Base-by-base conservation (phyloP, 2,888 invertebrate genomes). In the Drosophila tripunctata region DNA sequence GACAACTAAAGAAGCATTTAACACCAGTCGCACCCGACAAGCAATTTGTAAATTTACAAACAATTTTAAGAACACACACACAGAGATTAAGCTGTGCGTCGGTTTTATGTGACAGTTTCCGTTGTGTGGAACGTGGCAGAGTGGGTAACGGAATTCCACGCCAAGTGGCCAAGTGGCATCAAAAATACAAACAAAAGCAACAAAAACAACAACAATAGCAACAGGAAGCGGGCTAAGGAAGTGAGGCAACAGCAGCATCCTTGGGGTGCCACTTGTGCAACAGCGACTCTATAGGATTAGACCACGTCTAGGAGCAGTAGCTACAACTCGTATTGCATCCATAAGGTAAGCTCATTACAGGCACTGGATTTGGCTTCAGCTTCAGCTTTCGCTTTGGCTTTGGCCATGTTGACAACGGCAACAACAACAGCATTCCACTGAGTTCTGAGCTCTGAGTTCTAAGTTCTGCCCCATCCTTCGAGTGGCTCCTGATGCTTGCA, bases 291-390 rank as follows among this genome's bases (percentile, higher is more conserved):
- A 67, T 68, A 67, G 70, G 78, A 83, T 70, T 77, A 62, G 57
- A 55, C 45, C 51, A 30, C 61, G 41, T 58, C 61, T 51, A 51
- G 44, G 47, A 65, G 33, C 61, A 67, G 22, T 36, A 71, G 38
- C 45, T 56, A 43, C 70, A 70, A 56, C 68, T 72, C 58, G 58
- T 63, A 67, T 70, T 73, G 66, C 73, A 76, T 85, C 73, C 66
- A 68, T 67, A 83, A 81, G 81, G 81, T 81, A 81, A 81, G 81
- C 81, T 86, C 86, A 86, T 81, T 81, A 81, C 73, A 73, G 47
- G 40, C 56, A 67, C 70, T 48, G 12, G 31, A n/a, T 12, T 12
- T 31, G 44, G 43, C 51, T 62, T 64, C 43, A 12, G 31, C 12
- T 4, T 12, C n/a, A n/a, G n/a, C n/a, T 31, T 41, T 41, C 51